Percentiles rank a stretch among this genome's conserved stretches.
These are phyloP conservation scores for Misgurnus anguillicaudatus DNA, from an alignment of 2,113 vertebrate genomes.

Conservation along the genomic window DNA sequence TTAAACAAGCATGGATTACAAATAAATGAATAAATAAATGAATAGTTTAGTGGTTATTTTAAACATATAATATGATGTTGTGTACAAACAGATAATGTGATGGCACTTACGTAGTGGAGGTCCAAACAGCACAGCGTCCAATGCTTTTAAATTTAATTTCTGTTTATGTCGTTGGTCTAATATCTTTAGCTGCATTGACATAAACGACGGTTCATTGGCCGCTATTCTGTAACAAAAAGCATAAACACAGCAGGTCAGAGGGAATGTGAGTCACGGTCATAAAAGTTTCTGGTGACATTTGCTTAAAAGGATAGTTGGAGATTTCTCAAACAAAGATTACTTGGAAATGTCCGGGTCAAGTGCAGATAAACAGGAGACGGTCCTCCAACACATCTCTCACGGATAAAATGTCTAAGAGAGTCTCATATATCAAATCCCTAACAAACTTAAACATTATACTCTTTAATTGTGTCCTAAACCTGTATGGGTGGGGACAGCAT, in stretches of 20 bases:
- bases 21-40: no score
- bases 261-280: neutral
- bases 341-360: neutral
- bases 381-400: neutral
- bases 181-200: constrained; percentile 93
- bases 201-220: constrained; percentile 90
- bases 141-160: constrained; percentile 94
- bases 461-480: no score
- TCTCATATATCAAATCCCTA: neutral
- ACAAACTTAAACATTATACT: neutral
- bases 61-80: no score
- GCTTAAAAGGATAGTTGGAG: neutral
- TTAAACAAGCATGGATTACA: no score
- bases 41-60: no score
- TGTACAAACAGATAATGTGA: neutral
- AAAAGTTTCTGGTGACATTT: neutral
- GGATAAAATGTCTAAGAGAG: neutral
- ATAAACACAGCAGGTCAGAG: constrained; percentile 2
- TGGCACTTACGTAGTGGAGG: constrained; percentile 89
- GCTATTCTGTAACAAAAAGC: constrained; percentile 84
- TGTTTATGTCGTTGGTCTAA: constrained; percentile 95
- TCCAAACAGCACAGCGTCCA: constrained; percentile 96
- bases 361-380: neutral
- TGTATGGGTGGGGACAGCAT: neutral
- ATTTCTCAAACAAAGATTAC: neutral